These are phyloP conservation scores for Otus scops DNA, from an alignment of 2,797 vertebrate genomes.

Conservation along the genomic window DNA sequence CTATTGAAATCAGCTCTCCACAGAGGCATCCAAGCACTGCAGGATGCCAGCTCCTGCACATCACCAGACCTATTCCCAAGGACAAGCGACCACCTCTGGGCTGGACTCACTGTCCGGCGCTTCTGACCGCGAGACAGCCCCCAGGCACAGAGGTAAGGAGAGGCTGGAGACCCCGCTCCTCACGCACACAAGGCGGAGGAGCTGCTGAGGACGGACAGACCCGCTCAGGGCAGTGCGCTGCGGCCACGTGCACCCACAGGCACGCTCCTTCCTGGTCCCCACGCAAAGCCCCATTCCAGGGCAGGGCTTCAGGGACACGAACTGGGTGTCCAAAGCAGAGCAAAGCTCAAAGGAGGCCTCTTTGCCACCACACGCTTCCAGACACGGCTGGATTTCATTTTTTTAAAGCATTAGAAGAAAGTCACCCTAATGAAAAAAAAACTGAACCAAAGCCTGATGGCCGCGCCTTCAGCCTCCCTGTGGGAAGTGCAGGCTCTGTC, in stretches of 20 bases:
- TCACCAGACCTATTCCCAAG: not conserved
- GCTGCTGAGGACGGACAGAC: not conserved
- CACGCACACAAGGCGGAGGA: not conserved
- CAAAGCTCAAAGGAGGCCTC: not conserved
- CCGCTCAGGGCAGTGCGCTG: accelerated
- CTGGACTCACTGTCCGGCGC: accelerated
- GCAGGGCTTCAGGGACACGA: not conserved
- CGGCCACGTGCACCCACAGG: accelerated
- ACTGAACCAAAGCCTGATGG: accelerated
- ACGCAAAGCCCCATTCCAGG: accelerated
- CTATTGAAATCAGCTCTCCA: accelerated
- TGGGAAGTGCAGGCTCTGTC: not conserved
- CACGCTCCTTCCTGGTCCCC: not conserved
- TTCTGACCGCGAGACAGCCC: accelerated
- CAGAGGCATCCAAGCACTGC: not conserved
- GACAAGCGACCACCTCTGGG: accelerated
- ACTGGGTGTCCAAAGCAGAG: not conserved
- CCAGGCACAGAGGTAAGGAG: not conserved
- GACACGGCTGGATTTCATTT: too few relatives aligned
- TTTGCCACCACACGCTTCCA: not conserved
- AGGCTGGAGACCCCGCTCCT: not conserved
- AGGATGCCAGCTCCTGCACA: not conserved
- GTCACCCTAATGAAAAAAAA: not conserved
- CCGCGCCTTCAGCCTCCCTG: accelerated
- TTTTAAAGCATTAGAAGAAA: not conserved